Conservation (phyloP, 2,797 vertebrate species). For the Perdix hodgsoniae region DNA sequence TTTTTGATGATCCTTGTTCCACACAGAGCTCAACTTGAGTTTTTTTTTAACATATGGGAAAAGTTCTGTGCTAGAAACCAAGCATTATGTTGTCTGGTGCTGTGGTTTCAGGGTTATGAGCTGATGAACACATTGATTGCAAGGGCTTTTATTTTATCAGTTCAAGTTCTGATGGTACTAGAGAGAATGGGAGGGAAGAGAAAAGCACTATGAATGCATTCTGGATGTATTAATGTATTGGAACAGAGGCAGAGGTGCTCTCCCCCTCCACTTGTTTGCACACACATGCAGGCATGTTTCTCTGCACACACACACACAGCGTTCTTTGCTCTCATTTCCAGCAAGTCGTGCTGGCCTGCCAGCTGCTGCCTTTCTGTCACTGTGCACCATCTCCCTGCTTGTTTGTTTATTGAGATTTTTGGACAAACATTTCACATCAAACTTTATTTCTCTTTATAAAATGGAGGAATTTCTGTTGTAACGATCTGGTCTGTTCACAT, state of each 20-base stretch:
- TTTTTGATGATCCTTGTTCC: background rate
- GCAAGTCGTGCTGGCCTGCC: background rate
- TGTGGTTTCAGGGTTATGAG: background rate
- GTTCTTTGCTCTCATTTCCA: background rate
- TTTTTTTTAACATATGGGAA: background rate
- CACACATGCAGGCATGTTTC: background rate
- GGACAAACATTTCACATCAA: background rate
- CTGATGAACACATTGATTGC: background rate
- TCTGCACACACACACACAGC: no score
- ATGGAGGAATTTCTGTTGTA: background rate
- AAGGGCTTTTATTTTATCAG: background rate
- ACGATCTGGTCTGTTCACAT: background rate
- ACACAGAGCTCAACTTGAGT: background rate
- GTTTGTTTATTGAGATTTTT: background rate
- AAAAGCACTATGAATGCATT: background rate
- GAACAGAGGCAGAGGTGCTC: no score
- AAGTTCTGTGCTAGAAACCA: background rate
- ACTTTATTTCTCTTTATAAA: rapidly evolving
- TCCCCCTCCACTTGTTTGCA: background rate
- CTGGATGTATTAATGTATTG: background rate
- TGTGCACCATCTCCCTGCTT: background rate
- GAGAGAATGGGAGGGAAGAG: background rate
- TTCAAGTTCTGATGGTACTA: background rate
- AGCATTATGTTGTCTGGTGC: background rate
- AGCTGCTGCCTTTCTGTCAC: background rate